These are phyloP conservation scores for Cataglyphis livida DNA, from an alignment of 2,888 invertebrate genomes.

Conservation along the genomic window DNA sequence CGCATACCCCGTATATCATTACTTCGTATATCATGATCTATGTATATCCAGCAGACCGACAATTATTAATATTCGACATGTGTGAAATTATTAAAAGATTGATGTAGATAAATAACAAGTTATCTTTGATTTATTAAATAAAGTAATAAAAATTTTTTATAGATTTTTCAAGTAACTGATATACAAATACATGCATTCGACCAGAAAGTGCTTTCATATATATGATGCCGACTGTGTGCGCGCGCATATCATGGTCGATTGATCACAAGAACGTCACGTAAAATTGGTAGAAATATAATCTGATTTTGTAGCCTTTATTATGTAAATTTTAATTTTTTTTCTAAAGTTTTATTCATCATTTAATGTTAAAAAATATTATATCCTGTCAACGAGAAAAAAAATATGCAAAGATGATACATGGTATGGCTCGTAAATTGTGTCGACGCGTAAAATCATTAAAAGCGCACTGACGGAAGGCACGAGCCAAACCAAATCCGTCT, in stretches of 20 bases:
- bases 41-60: neutral
- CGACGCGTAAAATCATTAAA: neutral
- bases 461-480: neutral
- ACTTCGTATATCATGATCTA: neutral
- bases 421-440: neutral
- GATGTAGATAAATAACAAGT: neutral
- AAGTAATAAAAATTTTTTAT: neutral
- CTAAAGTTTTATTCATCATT: neutral
- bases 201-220: constrained; percentile 49
- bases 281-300: constrained; percentile 70
- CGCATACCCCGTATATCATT: neutral
- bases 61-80: neutral
- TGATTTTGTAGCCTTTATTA: neutral
- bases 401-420: neutral
- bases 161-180: neutral
- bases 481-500: constrained; percentile 17
- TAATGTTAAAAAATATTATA: neutral
- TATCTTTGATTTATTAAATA: neutral
- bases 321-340: neutral
- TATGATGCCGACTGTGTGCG: constrained; percentile 75
- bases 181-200: neutral
- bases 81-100: neutral
- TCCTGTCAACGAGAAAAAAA: neutral
- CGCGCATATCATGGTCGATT: constrained; percentile 83
- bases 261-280: constrained; percentile 81